phyloP scores from a whole-genome alignment of 2,797 vertebrate species.

The Cynopterus sphinx region DNA sequence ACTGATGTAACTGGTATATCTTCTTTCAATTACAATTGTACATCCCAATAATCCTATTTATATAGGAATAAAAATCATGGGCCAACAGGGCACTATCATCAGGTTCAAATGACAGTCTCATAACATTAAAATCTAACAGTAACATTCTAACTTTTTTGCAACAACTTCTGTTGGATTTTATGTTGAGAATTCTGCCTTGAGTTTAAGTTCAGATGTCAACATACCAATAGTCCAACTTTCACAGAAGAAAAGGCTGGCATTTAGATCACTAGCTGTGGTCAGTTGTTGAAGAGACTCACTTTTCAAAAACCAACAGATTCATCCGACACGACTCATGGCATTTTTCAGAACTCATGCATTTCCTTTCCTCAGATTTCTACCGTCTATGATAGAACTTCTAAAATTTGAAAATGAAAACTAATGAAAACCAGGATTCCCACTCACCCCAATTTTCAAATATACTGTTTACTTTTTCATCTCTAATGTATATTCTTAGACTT shows the following conservation, averaged over 20 bases:
- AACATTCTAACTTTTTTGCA: not conserved
- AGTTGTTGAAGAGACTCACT: not conserved
- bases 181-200: not conserved
- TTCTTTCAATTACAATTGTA: not conserved
- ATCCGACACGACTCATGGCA: not conserved
- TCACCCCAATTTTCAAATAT: not conserved
- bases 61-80: not conserved
- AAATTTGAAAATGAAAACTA: not conserved
- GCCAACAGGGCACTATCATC: not conserved
- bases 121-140: not conserved
- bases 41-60: not conserved
- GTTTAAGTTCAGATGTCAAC: not conserved
- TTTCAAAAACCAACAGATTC: not conserved
- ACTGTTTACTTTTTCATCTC: conserved; percentile 47
- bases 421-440: not conserved
- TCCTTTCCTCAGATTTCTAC: not conserved
- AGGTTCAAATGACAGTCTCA: not conserved
- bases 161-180: not conserved
- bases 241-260: not conserved
- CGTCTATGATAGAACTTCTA: not conserved
- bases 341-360: not conserved
- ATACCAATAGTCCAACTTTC: not conserved
- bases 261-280: not conserved
- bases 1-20: not conserved
- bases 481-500: conserved; percentile 48